Base-by-base conservation (phyloP, 2,113 vertebrate species). In the Glaucomys volans region DNA sequence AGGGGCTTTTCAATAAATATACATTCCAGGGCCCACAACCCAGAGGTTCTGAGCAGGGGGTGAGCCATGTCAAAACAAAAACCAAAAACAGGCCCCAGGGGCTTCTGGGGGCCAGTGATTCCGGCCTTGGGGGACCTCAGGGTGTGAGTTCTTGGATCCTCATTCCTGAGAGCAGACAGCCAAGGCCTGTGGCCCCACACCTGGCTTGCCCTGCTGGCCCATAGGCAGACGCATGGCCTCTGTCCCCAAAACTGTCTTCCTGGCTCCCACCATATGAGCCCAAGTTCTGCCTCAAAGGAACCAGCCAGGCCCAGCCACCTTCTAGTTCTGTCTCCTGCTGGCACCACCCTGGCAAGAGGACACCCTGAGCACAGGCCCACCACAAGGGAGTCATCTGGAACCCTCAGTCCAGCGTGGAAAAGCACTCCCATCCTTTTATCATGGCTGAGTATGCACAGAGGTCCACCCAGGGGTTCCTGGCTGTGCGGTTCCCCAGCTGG, bases 11-110 rank as follows among this genome's bases (percentile, higher is more conserved):
- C 66, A 64, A 57, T 66, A 92, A 87, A 71, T 64, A 32, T 18
- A 77, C 69, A 20, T 57, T 40, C 79, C 12, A 1, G 83, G n/a
- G 18, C 35, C 76, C 24, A n/a, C 7, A n/a, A 52, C 47, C 76
- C 71, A 88, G 40, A 94, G 35, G 62, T 90, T 59, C 2, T 54
- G 28, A 85, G 69, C 44, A 26, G 9, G 18, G 20, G 35, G 52
- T 50, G 28, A 77, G 47, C 47, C 42, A 42, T 8, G 10, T 57
- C 8, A 35, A 22, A 82, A 50, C 32, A n/a, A 79, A n/a, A 47
- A 26, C 20, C 32, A 37, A 6, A 8, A 11, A n/a, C 0, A 0
- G 2, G 22, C 20, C 44, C 71, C 47, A 69, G 20, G 44, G 44
- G 76, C 92, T 77, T 66, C 47, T 40, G 54, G 66, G 59, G 12